A percentile compares a stretch with the other conserved stretches of the same genome.
Conservation (phyloP, 2,888 invertebrate species). For the Tryphoninae sp. region DNA sequence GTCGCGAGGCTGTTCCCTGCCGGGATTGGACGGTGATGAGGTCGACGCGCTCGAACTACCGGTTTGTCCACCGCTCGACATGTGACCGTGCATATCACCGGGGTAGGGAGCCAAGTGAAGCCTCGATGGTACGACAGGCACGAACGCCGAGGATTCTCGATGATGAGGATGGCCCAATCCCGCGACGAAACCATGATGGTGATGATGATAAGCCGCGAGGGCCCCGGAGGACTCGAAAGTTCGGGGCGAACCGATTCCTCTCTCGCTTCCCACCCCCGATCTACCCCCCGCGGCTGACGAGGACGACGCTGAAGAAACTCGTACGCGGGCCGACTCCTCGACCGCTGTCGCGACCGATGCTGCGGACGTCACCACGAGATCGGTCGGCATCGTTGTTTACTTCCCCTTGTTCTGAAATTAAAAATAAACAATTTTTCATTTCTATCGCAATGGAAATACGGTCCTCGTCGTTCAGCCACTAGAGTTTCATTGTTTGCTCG, state of each 20-base stretch:
- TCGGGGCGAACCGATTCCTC: constrained; percentile 81
- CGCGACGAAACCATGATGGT: constrained; percentile 80
- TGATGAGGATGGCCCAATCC: constrained; percentile 83
- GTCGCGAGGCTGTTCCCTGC: constrained; percentile 74
- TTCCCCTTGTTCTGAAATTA: not conserved
- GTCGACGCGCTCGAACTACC: constrained; percentile 25
- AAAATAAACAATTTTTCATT: not conserved
- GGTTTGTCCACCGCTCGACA: constrained; percentile 75
- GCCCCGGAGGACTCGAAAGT: constrained; percentile 85
- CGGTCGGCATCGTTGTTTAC: constrained; percentile 76
- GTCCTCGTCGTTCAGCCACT: not conserved
- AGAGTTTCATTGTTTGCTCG: not conserved
- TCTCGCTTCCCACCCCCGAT: constrained; percentile 57
- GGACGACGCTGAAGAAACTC: constrained; percentile 67
- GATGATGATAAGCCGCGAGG: constrained; percentile 86
- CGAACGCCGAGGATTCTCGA: constrained; percentile 92
- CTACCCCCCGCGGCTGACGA: constrained; percentile 74
- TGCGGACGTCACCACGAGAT: constrained; percentile 78
- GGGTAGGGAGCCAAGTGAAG: constrained; percentile 89
- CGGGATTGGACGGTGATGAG: constrained; percentile 72
- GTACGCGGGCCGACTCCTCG: constrained; percentile 75
- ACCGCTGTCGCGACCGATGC: constrained; percentile 73
- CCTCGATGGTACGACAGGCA: constrained; percentile 92
- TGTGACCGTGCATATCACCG: constrained; percentile 87
- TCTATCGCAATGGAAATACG: not conserved